Base-by-base conservation (phyloP, 35 echinoderm and acorn worm species). In the Apostichopus parvimensis region DNA sequence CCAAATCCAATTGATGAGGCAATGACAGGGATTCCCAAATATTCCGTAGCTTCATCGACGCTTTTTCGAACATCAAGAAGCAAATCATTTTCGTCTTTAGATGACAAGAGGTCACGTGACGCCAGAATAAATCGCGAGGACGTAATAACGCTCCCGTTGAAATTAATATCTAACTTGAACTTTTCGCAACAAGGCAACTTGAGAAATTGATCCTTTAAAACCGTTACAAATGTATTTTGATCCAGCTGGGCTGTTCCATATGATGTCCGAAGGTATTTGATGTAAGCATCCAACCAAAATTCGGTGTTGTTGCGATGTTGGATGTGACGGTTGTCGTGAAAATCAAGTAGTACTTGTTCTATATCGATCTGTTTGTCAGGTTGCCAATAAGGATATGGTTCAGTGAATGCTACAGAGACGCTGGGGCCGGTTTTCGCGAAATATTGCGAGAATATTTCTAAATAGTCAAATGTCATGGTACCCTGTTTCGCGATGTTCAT, bases 201-300 rank as follows among this genome's bases (percentile, higher is more conserved):
- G 23, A 94, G 80, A 56, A 94, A 94, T 58, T 94, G 60, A 65
- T 94, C 62, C 61, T 61, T 79, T 53, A 94, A 66, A 17, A 54
- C 57, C 12, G 34, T 55, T 11, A 81, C 12, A 66, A 94, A 94
- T 54, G n/a, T 24, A 1, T 45, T 57, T 61, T 89, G 56, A 9
- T n/a, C 54, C 28, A 76, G 55, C 18, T 90, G 15, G 2, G 62
- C 8, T 12, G 66, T 77, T 6, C 55, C 24, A 28, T 6, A 90
- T 18, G 28, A 6, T 10, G 18, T 65, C 6, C 85, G 72, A 13
- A 91, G 70, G 60, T 28, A 57, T 13, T 60, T 65, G n/a, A 73
- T 59, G 56, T 77, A 95, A 11, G 87, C 89, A 24, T 92, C n/a
- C 25, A 96, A 89, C 95, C 95, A 96, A 57, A 86, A 93, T 12